phyloP scores from a whole-genome alignment of 2,888 invertebrate genomes.

The Diarsia mendica region DNA sequence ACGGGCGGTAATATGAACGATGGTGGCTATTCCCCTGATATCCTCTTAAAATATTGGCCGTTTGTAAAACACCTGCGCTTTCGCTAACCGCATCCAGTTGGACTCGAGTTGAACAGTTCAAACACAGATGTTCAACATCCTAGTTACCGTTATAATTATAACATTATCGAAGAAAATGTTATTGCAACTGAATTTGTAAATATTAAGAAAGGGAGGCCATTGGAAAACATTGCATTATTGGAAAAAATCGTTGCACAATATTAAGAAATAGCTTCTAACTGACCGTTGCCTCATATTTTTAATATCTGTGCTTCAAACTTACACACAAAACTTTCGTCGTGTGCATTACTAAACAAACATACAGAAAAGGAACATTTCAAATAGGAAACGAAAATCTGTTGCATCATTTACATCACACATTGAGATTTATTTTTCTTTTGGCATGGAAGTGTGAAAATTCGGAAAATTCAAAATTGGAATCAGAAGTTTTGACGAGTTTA shows the following conservation, averaged over 20 bases:
- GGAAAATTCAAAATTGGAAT: conserved; percentile 52
- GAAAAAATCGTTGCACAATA: conserved; percentile 50
- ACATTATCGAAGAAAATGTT: conserved; percentile 2
- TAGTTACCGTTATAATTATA: background rate
- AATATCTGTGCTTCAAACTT: conserved; percentile 19
- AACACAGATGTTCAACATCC: conserved; percentile 37
- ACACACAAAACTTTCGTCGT: conserved; percentile 46
- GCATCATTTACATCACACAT: conserved; percentile 36
- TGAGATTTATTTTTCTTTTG: conserved; percentile 59
- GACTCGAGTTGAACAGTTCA: conserved; percentile 31
- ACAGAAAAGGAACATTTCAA: conserved; percentile 61
- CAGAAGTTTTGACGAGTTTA: conserved; percentile 43
- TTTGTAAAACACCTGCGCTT: conserved; percentile 73
- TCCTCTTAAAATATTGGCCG: conserved; percentile 82
- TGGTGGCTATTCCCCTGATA: conserved; percentile 67
- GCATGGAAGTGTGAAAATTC: conserved; percentile 54
- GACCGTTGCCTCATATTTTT: conserved; percentile 23
- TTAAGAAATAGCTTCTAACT: conserved; percentile 31
- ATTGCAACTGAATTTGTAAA: conserved; percentile 35
- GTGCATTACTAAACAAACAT: conserved; percentile 42
- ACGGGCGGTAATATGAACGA: conserved; percentile 66
- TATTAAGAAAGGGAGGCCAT: conserved; percentile 11
- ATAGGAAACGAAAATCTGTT: conserved; percentile 55
- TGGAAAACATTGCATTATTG: background rate
- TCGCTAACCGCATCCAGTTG: conserved; percentile 63